Conservation (phyloP, 2,888 invertebrate species). For the Petrophora chlorosata region DNA sequence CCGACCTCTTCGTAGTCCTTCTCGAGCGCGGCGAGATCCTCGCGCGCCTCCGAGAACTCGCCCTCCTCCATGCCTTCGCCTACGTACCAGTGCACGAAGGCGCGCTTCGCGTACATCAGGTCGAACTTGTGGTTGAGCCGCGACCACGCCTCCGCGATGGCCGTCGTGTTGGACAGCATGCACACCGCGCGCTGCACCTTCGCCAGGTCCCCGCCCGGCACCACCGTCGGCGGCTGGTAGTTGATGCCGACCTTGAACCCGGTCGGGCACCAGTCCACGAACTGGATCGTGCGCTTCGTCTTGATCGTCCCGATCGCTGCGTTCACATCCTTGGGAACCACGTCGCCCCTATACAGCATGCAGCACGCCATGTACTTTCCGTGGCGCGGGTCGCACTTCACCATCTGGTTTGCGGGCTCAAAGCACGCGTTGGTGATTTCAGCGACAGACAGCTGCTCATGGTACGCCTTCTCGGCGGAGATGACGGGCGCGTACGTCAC, state of each 20-base stretch:
- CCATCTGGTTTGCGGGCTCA: conserved; percentile 98
- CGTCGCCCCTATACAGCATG: conserved; percentile 96
- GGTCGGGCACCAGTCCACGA: conserved; percentile 96
- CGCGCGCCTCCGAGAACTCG: conserved; percentile 92
- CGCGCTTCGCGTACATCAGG: conserved; percentile 97
- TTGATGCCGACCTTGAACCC: conserved; percentile 92
- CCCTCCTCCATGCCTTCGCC: conserved; percentile 94
- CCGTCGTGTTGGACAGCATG: conserved; percentile 98
- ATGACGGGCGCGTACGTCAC: conserved; percentile 96
- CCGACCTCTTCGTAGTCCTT: conserved; percentile 95
- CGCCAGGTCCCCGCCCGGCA: conserved; percentile 95
- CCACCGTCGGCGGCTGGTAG: conserved; percentile 93
- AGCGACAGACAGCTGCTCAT: conserved; percentile 94
- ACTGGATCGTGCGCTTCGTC: conserved; percentile 96
- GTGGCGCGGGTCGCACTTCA: conserved; percentile 95
- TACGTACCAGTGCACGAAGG: conserved; percentile 98
- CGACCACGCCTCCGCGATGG: conserved; percentile 99
- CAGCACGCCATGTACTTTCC: conserved; percentile 98
- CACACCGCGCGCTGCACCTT: conserved; percentile 97
- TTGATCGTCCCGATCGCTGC: conserved; percentile 97
- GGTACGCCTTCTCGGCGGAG: conserved; percentile 96
- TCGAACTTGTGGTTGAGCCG: conserved; percentile 97
- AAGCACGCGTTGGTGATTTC: conserved; percentile 98
- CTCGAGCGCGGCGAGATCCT: conserved; percentile 87
- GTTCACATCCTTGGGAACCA: conserved; percentile 97